These are phyloP conservation scores for Zoanthus gigantus DNA, from an alignment of 92 coral and sea anemone genomes.

Conservation along the genomic window DNA sequence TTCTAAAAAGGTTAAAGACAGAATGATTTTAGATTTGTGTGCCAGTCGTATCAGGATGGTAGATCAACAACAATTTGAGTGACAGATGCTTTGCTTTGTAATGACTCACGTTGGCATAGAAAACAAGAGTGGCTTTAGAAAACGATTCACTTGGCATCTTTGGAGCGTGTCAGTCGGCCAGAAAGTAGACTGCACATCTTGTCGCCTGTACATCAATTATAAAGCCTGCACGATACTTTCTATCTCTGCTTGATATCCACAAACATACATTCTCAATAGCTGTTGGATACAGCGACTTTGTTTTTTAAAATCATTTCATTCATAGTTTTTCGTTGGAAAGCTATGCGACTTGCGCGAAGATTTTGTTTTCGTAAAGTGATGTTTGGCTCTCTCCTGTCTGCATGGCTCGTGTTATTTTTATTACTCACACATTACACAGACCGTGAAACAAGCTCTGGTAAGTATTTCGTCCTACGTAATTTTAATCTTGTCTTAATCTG, in stretches of 20 bases:
- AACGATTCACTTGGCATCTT: neutral
- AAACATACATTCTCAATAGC: slow-evolving; percentile 41
- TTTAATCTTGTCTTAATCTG: neutral
- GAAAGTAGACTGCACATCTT: neutral
- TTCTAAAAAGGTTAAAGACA: slow-evolving; percentile 11
- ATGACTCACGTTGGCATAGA: slow-evolving; percentile 1
- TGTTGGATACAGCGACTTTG: slow-evolving; percentile 17
- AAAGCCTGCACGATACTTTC: neutral
- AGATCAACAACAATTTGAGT: slow-evolving; percentile 13
- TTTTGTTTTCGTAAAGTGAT: slow-evolving; percentile 43
- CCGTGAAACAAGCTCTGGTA: slow-evolving; percentile 33
- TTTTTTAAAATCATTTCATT: slow-evolving; percentile 29
- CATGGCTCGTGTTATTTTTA: slow-evolving; percentile 25
- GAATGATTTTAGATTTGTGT: slow-evolving; percentile 25
- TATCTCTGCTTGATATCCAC: slow-evolving; percentile 42
- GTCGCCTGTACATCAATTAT: slow-evolving; percentile 21
- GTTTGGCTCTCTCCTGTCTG: slow-evolving; percentile 25
- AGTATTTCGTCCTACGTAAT: slow-evolving; percentile 10
- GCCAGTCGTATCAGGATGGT: neutral
- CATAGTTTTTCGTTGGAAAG: neutral
- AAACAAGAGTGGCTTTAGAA: neutral
- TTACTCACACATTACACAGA: slow-evolving; percentile 33
- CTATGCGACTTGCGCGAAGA: slow-evolving; percentile 41
- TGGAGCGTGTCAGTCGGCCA: neutral
- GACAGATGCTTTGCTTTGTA: slow-evolving; percentile 5